Conservation (phyloP, 2,113 vertebrate genomes). For the Siniperca chuatsi region DNA sequence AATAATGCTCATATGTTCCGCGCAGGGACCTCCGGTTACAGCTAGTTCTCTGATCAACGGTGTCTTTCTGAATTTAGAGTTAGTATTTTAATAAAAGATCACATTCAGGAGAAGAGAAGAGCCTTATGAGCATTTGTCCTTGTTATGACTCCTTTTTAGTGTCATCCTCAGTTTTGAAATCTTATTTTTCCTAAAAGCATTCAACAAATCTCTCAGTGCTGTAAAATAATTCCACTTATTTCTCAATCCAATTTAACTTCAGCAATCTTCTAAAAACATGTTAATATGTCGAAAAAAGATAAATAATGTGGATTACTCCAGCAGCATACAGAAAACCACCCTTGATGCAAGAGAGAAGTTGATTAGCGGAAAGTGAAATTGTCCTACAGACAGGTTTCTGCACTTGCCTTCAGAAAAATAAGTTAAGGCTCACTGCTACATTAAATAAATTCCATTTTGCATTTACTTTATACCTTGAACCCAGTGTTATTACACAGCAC, state of each 20-base stretch:
- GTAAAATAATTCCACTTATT: slow-evolving; percentile 29
- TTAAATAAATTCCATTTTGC: slow-evolving; percentile 27
- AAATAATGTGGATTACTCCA: slow-evolving; percentile 37
- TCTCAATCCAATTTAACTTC: slow-evolving; percentile 23
- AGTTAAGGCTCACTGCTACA: slow-evolving; percentile 7
- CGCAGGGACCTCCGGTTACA: slow-evolving; percentile 1
- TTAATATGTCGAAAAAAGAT: slow-evolving; percentile 32
- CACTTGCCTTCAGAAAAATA: slow-evolving; percentile 6
- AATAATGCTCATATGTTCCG: slow-evolving; percentile 11
- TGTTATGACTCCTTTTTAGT: not conserved
- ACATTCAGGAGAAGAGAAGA: not conserved
- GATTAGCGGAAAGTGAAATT: slow-evolving; percentile 45
- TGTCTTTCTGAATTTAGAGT: not conserved
- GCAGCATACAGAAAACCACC: slow-evolving; percentile 38
- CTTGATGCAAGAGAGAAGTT: slow-evolving; percentile 39
- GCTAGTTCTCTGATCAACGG: not conserved
- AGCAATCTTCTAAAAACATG: slow-evolving; percentile 26
- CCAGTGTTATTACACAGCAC: slow-evolving; percentile 21
- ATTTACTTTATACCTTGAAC: slow-evolving; percentile 24
- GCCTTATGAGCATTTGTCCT: slow-evolving; percentile 2
- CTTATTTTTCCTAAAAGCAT: slow-evolving; percentile 16
- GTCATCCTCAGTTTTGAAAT: slow-evolving; percentile 11
- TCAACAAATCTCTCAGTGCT: not conserved
- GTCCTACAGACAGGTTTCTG: slow-evolving; percentile 16
- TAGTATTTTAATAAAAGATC: not conserved